Evolutionary conservation across 2,888 invertebrate genomes (phyloP).

Genomic region (Phalangium opilio): DNA sequence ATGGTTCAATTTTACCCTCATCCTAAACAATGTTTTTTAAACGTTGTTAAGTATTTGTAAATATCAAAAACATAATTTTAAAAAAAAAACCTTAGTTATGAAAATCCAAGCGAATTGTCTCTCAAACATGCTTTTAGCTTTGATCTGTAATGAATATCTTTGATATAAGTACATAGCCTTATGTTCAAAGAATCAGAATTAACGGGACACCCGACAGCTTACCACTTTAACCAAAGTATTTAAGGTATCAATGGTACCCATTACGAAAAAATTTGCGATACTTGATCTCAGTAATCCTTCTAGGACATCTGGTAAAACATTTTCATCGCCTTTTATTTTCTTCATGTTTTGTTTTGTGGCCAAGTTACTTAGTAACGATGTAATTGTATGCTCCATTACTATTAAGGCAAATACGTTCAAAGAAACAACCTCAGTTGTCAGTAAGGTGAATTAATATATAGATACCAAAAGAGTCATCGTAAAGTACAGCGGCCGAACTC

Average conservation of each 20-base stretch:
- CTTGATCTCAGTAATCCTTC: conserved; percentile 57
- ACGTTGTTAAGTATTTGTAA: too few relatives aligned
- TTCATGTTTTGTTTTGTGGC: conserved; percentile 72
- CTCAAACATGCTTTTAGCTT: conserved; percentile 40
- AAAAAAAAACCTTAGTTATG: conserved; percentile 10
- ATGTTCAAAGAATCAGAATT: too few relatives aligned
- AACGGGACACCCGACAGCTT: too few relatives aligned
- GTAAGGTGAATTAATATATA: not conserved
- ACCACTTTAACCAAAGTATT: conserved; percentile 44
- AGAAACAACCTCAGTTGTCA: not conserved
- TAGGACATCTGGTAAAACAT: conserved; percentile 29
- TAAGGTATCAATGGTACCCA: conserved; percentile 56
- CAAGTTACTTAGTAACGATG: conserved; percentile 72
- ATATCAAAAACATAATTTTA: conserved; percentile 1
- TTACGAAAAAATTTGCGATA: conserved; percentile 74
- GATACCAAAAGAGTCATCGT: conserved; percentile 66
- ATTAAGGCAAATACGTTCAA: conserved; percentile 16
- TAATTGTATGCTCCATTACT: conserved; percentile 90
- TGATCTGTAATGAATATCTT: conserved; percentile 42
- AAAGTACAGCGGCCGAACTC: conserved; percentile 78
- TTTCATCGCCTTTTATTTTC: conserved; percentile 32
- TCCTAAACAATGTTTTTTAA: too few relatives aligned
- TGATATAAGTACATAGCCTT: too few relatives aligned
- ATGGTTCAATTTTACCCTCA: too few relatives aligned
- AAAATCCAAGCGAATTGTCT: conserved; percentile 61